Evolutionary conservation across 2,888 invertebrate species (phyloP).

Genomic region (Oligia strigilis): DNA sequence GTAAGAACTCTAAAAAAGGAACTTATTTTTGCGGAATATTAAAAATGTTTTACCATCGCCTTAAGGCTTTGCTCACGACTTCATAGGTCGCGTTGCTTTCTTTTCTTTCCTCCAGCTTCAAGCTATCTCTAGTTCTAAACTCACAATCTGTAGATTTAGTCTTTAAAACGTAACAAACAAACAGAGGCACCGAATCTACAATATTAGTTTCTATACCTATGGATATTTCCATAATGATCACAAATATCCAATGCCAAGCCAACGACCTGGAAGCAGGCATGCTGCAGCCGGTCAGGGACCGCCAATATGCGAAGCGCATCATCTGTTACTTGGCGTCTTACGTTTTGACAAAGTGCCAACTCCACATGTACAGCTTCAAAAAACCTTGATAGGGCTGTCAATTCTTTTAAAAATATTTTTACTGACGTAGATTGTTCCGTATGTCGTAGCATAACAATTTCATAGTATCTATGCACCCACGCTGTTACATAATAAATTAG

Average conservation of each 20-base stretch:
- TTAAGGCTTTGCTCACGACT: background rate
- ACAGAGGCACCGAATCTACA: background rate
- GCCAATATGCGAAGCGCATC: slow-evolving; percentile 66
- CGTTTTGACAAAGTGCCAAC: slow-evolving; percentile 81
- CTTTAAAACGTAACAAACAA: background rate
- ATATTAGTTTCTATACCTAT: background rate
- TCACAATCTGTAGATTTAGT: background rate
- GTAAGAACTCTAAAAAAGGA: background rate
- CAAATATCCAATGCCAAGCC: slow-evolving; percentile 65
- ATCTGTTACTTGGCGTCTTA: slow-evolving; percentile 75
- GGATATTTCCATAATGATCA: slow-evolving; percentile 17
- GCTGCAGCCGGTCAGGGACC: slow-evolving; percentile 80
- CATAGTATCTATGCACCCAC: slow-evolving; percentile 1
- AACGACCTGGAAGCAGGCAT: slow-evolving; percentile 76
- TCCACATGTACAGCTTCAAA: slow-evolving; percentile 25
- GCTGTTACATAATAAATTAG: slow-evolving; percentile 28
- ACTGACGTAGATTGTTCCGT: slow-evolving; percentile 30
- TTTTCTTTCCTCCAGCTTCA: background rate
- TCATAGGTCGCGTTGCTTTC: background rate
- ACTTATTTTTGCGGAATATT: background rate
- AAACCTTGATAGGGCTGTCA: slow-evolving; percentile 40
- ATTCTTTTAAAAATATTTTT: slow-evolving; percentile 32
- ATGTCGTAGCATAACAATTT: slow-evolving; percentile 9
- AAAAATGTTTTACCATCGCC: background rate
- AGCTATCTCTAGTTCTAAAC: background rate